Evolutionary conservation across 2,113 vertebrate genomes (phyloP).

Genomic region (Nymphicus hollandicus): DNA sequence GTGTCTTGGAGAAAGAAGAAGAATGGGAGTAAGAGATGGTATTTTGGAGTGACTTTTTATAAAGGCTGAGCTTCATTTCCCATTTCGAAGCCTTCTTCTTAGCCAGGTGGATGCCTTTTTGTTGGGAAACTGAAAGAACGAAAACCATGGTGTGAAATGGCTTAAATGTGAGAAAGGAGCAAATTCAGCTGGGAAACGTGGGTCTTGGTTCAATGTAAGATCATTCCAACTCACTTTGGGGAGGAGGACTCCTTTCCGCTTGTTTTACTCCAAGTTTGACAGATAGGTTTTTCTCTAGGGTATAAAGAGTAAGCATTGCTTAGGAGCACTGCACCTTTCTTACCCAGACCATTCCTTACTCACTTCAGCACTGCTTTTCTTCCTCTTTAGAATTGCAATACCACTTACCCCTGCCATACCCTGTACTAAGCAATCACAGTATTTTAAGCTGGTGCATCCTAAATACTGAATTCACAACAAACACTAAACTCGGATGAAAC

Average conservation of each 20-base stretch:
- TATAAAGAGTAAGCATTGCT: rapidly evolving
- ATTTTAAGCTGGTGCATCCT: rapidly evolving
- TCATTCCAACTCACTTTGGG: neutral
- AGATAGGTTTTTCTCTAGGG: neutral
- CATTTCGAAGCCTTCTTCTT: neutral
- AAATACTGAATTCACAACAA: neutral
- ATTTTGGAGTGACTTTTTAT: neutral
- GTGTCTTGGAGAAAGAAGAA: neutral
- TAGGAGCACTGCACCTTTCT: rapidly evolving
- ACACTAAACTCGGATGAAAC: rapidly evolving
- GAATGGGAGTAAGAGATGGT: neutral
- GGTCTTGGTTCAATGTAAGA: rapidly evolving
- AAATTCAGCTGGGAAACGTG: rapidly evolving
- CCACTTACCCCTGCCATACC: rapidly evolving
- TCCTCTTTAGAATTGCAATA: rapidly evolving
- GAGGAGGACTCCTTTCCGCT: neutral
- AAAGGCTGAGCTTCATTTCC: neutral
- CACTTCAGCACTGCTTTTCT: neutral
- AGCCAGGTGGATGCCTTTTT: rapidly evolving
- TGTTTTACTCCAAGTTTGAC: neutral
- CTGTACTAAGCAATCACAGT: rapidly evolving
- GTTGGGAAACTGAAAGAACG: neutral
- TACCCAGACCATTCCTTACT: rapidly evolving
- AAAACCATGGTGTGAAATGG: rapidly evolving
- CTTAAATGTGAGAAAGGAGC: neutral